phyloP scores from a whole-genome alignment of 1,140 invertebrate species.

The Mesaphorura yosii region DNA sequence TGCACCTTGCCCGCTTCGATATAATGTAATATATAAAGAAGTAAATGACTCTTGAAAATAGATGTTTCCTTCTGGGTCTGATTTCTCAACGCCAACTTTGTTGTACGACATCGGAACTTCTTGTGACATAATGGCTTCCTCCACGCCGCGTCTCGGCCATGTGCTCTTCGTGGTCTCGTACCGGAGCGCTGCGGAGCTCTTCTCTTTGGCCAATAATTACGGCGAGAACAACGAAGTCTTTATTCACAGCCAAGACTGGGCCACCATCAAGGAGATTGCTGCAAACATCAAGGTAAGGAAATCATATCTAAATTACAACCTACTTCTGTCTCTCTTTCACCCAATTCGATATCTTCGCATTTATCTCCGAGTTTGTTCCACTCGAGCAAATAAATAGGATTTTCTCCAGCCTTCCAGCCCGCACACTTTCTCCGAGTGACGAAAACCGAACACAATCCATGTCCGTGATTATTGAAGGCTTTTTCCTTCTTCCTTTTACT shows the following conservation, averaged over 20 bases:
- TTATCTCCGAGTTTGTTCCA: too few species aligned
- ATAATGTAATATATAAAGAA: too few species aligned
- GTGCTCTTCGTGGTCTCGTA: slow-evolving; percentile 18
- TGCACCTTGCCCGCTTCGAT: too few species aligned
- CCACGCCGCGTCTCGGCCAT: slow-evolving; percentile 7
- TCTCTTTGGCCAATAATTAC: slow-evolving; percentile 19
- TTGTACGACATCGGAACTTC: slow-evolving; percentile 24
- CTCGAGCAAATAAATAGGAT: background rate
- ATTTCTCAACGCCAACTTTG: slow-evolving; percentile 11
- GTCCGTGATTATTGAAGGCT: background rate
- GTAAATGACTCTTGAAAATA: background rate
- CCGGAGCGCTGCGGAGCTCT: slow-evolving; percentile 11
- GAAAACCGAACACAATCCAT: background rate
- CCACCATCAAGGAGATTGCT: slow-evolving; percentile 1
- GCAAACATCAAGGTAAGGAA: slow-evolving; percentile 8
- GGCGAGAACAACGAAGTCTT: slow-evolving; percentile 14
- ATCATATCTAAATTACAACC: background rate
- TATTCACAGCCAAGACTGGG: slow-evolving; percentile 9
- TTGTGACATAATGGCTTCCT: slow-evolving; percentile 9
- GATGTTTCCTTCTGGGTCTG: background rate
- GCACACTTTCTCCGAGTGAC: background rate
- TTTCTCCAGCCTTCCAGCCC: background rate
- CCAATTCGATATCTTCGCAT: too few species aligned
- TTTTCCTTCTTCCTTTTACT: background rate
- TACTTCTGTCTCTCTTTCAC: background rate